Evolutionary conservation across 2,113 vertebrate genomes (phyloP), one percentile per base, ranked within the genome.

Genomic region (Pungitius pungitius): DNA sequence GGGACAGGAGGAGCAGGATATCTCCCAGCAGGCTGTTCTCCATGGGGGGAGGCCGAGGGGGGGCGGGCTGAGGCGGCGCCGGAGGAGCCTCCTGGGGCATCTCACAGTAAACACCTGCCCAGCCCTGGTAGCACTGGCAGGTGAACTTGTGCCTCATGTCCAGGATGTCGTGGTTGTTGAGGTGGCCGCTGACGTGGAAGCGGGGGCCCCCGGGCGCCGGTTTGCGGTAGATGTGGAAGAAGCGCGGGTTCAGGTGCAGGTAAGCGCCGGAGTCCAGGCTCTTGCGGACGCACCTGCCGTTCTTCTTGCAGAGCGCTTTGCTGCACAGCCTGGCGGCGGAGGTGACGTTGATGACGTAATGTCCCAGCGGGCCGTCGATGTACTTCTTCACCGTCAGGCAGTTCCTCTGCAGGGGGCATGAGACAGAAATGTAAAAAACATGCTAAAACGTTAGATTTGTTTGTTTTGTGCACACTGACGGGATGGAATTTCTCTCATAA

Each of bases 51-150:
- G 67, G 59, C 37, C 57, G 17, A 3, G 82, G 56, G 42, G 67
- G 1, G 30, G 55, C 11, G 7, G 70, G 73, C 15, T 81, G 59
- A 14, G 79, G 85, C 22, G 89, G 91, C 0, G 43, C 68, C 14
- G 73, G 45, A 18, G 8, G 33, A 0, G 20, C 35, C 37, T 69
- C 47, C 67, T 94, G 92, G 24, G 95, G 95, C 59, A 95, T 66
- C 89, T 97, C 95, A 56, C 96, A 97, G 89, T 94, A 95, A 63
- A 95, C 84, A 3, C 96, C 96, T 0, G 91, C 92, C 96, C 96
- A 97, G 22, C 95, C 95, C 80, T 95, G 93, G 83, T 96, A 97
- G 85, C 96, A 97, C 87, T 96, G 96, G 60, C 96, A 98, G 70
- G 87, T 83, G 85, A 98, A 97, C 66, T 91, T 95, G 30, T 95